Base-by-base conservation (phyloP, 2,113 vertebrate species). In the Colistium nudipinnis region DNA sequence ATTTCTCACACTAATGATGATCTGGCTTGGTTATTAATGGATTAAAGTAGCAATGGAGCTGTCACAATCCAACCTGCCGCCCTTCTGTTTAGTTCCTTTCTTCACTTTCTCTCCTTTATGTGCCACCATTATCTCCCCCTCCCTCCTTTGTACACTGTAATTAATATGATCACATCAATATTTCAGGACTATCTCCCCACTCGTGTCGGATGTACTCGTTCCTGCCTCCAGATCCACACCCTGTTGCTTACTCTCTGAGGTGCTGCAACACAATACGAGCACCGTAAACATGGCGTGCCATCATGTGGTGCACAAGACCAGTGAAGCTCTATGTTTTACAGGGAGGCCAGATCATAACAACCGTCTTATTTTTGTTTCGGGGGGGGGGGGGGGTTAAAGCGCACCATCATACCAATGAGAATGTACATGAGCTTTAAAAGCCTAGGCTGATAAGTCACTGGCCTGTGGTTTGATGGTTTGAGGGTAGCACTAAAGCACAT, bases 1-100 rank as follows among this genome's bases (percentile, higher is more conserved):
- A 86, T 87, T 87, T 85, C 80, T 84, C 73, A 72, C 76, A 57
- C 72, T 89, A 88, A 89, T 82, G 80, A 83, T 65, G 80, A 83
- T 65, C 25, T 28, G 63, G 70, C 62, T 9, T 57, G 68, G 67
- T 80, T 83, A 85, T 87, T 82, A 87, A 88, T 75, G 82, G 74
- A 85, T 77, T 76, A 82, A 68, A 49, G 74, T 62, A 59, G 71
- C 80, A 85, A 87, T 82, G 55, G 74, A 84, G 62, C 74, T 88
- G 82, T 85, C 82, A 80, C 77, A 81, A 86, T 74, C 14, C 16
- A 74, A 80, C 70, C 41, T 62, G 70, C 52, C 24, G 44, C 35
- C 56, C 62, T 17, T 73, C 28, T 36, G 36, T 63, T 82, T 60
- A 28, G 44, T 45, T 54, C 17, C n/a, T 51, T 17, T 60, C 19